phyloP scores from a whole-genome alignment of 2,888 invertebrate species.

The Willowsia nigromaculata region DNA sequence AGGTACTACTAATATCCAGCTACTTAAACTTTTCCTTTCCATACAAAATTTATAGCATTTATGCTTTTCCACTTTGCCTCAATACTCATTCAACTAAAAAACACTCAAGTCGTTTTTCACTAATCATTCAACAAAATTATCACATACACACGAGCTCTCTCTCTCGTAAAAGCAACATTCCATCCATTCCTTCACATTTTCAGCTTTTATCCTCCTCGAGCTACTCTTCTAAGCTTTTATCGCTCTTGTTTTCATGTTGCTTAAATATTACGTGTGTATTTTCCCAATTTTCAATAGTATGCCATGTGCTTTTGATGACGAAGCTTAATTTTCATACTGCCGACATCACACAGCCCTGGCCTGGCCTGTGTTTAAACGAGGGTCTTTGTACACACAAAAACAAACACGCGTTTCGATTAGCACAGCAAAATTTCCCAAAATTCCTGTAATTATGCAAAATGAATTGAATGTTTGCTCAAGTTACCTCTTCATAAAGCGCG shows the following conservation, averaged over 20 bases:
- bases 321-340: slow-evolving; percentile 21
- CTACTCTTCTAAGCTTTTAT: background rate
- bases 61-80: background rate
- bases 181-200: slow-evolving; percentile 3
- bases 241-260: slow-evolving; percentile 21
- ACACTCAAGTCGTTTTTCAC: slow-evolving; percentile 26
- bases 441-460: slow-evolving; percentile 40
- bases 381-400: background rate
- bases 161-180: slow-evolving; percentile 11
- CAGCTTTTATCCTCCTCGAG: background rate
- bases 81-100: slow-evolving; percentile 5
- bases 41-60: background rate
- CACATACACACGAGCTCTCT: background rate
- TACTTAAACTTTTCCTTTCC: background rate
- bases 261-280: background rate
- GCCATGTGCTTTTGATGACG: slow-evolving; percentile 41
- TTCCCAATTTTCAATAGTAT: slow-evolving; percentile 16
- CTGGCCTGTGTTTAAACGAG: background rate
- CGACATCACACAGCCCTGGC: background rate
- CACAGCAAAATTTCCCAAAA: slow-evolving; percentile 36
- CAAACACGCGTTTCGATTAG: slow-evolving; percentile 46
- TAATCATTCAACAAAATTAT: slow-evolving; percentile 46
- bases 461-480: slow-evolving; percentile 34
- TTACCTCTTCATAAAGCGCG: no score
- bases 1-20: slow-evolving; percentile 43